Evolutionary conservation across 2,797 vertebrate species (phyloP), one percentile per base, ranked within the genome.

Genomic region (Ibycter americanus): DNA sequence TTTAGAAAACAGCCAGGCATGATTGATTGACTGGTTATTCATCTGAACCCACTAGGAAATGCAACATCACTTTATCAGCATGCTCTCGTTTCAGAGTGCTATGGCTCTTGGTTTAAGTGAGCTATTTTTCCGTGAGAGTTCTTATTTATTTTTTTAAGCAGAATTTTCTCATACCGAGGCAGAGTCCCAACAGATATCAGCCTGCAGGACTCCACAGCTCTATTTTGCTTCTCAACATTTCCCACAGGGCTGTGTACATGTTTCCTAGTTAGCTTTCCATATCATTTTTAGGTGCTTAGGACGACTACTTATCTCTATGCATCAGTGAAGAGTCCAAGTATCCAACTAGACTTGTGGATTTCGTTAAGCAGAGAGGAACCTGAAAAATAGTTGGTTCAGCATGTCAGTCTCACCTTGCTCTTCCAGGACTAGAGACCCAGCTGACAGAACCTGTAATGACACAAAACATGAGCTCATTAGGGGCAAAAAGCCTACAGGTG

Each of bases 1-100:
- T 73, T 90, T 80, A 93, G 86, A 87, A 95, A 96, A 91, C 56
- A 83, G 49, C 47, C 42, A 81, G 76, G 63, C 63, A 80, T 89
- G 90, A 97, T 61, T 93, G 91, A 93, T 76, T 96, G 91, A 91
- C 83, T 94, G 70, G 86, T 89, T 94, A 89, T 82, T 93, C 77
- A 73, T 82, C 77, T 90, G 88, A 95, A 82, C 44, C 67, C 59
- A 67, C 70, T 56, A 94, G 88, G 90, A 97, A 97, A 93, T 90
- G 83, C 73, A 86, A 47, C 68, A 90, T 90, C 32, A 11, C 47
- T 89, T 90, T 88, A 90, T 95, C 88, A 93, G 86, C 63, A 29
- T 51, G 63, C 71, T 84, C 32, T 82, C 81, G 51, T 87, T 96
- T 93, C 81, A 94, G 55, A 95, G 66, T 82, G 77, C 25, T 79